Evolutionary conservation across 2,113 vertebrate genomes (phyloP), one percentile per base, ranked within the genome.

Genomic region (Corvus cornix): DNA sequence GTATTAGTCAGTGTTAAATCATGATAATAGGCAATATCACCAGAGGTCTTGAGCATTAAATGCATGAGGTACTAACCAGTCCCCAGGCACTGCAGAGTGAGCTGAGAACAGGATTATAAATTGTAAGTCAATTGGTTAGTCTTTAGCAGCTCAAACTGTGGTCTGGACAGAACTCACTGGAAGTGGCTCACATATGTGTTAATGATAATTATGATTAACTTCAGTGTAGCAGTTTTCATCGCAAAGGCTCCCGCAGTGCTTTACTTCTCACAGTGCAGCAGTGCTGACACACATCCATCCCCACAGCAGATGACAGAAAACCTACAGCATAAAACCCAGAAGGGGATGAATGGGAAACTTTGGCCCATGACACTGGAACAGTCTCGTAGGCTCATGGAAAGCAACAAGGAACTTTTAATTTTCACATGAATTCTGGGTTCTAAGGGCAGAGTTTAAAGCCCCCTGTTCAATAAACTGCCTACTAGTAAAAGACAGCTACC

Each of bases 1-100:
- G 30, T 76, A 79, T 89, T 94, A 89, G 64, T 84, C 69, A 82
- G 37, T 69, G 69, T 68, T 96, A 96, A 94, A 55, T 93, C 70
- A 73, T 15, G n/a, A 75, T 89, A 95, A 91, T 75, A 64, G 67
- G 39, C n/a, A 93, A 48, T 84, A 84, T 89, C 73, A 74, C 44
- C 80, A 64, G 33, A 91, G 39, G 59, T 24, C 63, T 62, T 63
- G 52, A 91, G 31, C 10, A 20, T 77, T 88, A 86, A 94, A 94
- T 84, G 37, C 63, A 70, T 49, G 72, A 93, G 76, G 51, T 96
- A 74, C 75, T 75, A 77, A 84, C 84, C 67, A 91, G 81, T 78
- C 87, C 89, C 68, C 56, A 90, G 70, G 59, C 48, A 37, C 64
- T 68, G 39, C 26, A n/a, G 56, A 84, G 39, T 22, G 68, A 96